Evolutionary conservation across 35 echinoderm and acorn worm species (phyloP), one percentile per base, ranked within the genome.

Genomic region (Apostichopus japonicus): DNA sequence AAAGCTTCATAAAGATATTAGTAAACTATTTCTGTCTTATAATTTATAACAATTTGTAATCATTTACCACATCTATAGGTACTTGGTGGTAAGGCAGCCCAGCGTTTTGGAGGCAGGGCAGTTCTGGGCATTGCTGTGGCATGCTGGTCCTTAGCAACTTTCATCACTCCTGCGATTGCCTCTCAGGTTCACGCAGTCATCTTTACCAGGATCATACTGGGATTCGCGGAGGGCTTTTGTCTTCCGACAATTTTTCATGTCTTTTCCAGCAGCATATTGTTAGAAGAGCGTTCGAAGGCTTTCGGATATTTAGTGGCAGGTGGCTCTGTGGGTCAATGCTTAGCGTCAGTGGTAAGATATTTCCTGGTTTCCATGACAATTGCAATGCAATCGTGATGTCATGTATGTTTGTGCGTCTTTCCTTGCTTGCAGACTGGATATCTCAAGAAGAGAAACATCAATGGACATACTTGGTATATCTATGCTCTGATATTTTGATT

Each of bases 191-290:
- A 97, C 54, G 23, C 90, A 54, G 87, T 99, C 54, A 91, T 96
- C 65, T 77, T 95, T 7, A 90, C 93, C 6, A 82, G 97, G 54
- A 93, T 96, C 22, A 77, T 96, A 19, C 90, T 99, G 6, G 97
- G 97, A 72, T 99, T 99, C 86, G 97, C 97, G 0, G 97, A 98
- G 87, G 97, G 97, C 7, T 96, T 96, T 67, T 99, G 95, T 56
- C 92, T 96, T 15, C 95, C 97, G 1, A 96, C 95, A 0, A 99
- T 96, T 22, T 96, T 96, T 79, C 95, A 96, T 67, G 95, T 99
- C 76, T 99, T 99, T 87, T 91, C 97, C 23, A 88, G 81, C 23
- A 90, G 88, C 75, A 94, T 99, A 15, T 86, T 90, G 13, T 88
- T 94, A 13, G 95, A 99, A 53, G 97, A 99, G 61, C 86, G 97